Percentiles rank a stretch among this genome's conserved stretches.
Evolutionary conservation across 2,113 vertebrate species (phyloP).

Genomic region (Natator depressus): DNA sequence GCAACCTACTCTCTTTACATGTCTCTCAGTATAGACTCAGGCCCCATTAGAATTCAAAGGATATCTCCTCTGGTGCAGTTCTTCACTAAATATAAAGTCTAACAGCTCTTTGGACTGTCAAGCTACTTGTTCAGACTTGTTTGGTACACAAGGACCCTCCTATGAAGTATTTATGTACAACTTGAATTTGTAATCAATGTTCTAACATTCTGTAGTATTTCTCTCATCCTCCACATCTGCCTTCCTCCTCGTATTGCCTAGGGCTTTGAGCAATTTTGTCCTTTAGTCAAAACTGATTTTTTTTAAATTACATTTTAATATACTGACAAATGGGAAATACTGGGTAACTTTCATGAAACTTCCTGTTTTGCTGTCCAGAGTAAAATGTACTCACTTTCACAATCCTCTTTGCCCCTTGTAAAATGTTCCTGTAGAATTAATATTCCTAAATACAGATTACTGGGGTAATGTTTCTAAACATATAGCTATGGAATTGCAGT

Average conservation of each 20-base stretch:
- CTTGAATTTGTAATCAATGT: not conserved
- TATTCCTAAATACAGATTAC: not conserved
- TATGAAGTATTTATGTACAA: fast-evolving
- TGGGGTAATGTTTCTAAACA: not conserved
- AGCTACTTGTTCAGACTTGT: fast-evolving
- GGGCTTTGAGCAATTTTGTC: fast-evolving
- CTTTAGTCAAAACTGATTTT: not conserved
- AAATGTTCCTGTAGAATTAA: not conserved
- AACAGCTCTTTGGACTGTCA: fast-evolving
- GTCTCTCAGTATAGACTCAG: fast-evolving
- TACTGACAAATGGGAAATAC: not conserved
- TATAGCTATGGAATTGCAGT: not conserved
- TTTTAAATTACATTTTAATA: not conserved
- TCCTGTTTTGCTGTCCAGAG: not conserved
- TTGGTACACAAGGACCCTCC: fast-evolving
- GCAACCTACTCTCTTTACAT: fast-evolving
- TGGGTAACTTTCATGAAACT: not conserved
- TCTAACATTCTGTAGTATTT: fast-evolving
- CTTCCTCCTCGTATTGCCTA: fast-evolving
- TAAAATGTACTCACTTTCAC: not conserved
- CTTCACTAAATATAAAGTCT: not conserved
- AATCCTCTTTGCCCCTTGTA: not conserved
- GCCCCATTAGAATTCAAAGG: not conserved
- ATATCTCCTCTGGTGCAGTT: not conserved
- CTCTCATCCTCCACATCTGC: not conserved